Evolutionary conservation across 2,797 vertebrate genomes (phyloP).

Genomic region (Apogon hyalosoma): DNA sequence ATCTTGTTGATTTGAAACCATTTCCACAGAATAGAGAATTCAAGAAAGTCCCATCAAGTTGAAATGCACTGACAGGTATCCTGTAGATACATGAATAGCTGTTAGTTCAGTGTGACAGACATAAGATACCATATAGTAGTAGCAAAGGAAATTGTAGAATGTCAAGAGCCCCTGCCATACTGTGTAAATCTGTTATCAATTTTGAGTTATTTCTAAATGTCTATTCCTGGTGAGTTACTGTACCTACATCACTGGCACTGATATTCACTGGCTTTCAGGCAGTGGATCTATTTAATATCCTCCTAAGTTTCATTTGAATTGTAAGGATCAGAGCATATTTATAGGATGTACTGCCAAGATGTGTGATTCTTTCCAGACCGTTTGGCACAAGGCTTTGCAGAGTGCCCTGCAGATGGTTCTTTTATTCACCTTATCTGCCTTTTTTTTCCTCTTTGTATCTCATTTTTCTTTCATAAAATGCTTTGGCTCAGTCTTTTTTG

Average conservation of each 20-base stretch:
- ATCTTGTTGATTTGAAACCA: slow-evolving; percentile 24
- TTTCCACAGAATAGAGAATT: slow-evolving; percentile 29
- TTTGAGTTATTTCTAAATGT: slow-evolving; percentile 66
- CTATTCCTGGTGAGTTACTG: slow-evolving; percentile 68
- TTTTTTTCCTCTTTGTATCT: slow-evolving; percentile 39
- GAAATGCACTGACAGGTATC: slow-evolving; percentile 11
- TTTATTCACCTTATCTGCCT: slow-evolving; percentile 84
- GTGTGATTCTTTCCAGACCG: slow-evolving; percentile 89
- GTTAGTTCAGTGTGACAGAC: slow-evolving; percentile 3
- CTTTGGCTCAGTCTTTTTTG: slow-evolving; percentile 67
- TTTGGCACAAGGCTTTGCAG: slow-evolving; percentile 83
- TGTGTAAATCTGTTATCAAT: slow-evolving; percentile 58
- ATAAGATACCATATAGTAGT: slow-evolving; percentile 3
- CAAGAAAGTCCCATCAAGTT: background rate
- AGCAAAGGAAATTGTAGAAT: slow-evolving; percentile 23
- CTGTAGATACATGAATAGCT: background rate
- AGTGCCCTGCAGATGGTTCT: slow-evolving; percentile 85
- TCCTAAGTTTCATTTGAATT: slow-evolving; percentile 81
- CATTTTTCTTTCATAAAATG: slow-evolving; percentile 78
- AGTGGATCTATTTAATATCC: slow-evolving; percentile 83
- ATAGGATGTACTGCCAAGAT: slow-evolving; percentile 82
- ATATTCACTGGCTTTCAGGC: slow-evolving; percentile 69
- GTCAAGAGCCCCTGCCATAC: slow-evolving; percentile 19
- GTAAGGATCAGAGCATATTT: slow-evolving; percentile 81
- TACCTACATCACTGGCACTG: slow-evolving; percentile 64